A percentile compares a stretch with the other conserved stretches of the same genome.
Conservation (phyloP, 1,140 invertebrate species). For the Pachyrhynchus sulphureomaculatus region DNA sequence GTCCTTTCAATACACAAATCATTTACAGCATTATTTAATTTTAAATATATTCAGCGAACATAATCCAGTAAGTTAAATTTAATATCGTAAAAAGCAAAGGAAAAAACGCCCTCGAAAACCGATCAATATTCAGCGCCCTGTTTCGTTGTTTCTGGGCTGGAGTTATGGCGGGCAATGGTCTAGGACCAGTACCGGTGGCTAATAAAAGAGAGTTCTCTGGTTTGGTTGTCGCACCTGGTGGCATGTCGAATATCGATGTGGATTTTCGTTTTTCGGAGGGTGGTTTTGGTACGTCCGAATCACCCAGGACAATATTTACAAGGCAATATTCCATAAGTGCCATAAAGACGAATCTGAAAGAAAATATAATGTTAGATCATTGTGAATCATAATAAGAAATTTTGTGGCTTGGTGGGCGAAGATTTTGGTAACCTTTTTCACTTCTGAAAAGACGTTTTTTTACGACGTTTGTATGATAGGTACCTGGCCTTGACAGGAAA, state of each 20-base stretch:
- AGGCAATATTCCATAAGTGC: conserved; percentile 92
- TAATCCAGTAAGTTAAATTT: conserved; percentile 86
- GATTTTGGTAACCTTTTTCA: neutral
- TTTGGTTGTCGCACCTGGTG: conserved; percentile 46
- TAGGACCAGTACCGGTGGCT: conserved; percentile 23
- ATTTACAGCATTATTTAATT: no score
- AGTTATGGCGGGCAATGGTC: conserved; percentile 34
- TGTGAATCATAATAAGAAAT: no score
- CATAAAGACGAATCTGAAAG: conserved; percentile 81
- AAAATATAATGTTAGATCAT: no score
- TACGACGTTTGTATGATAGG: no score
- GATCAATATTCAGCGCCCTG: conserved; percentile 83
- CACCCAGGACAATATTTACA: conserved; percentile 85
- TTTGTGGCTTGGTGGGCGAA: no score
- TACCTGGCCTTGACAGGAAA: no score
- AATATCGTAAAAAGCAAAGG: conserved; percentile 81
- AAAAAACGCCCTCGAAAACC: conserved; percentile 83
- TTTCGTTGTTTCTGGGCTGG: conserved; percentile 67
- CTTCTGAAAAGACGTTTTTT: no score
- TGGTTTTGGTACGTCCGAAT: conserved; percentile 63
- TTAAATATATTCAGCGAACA: conserved; percentile 81
- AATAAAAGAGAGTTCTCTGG: conserved; percentile 39
- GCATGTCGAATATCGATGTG: conserved; percentile 56
- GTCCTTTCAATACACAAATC: no score
- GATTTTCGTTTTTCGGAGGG: conserved; percentile 49